phyloP scores from a whole-genome alignment of 2,888 invertebrate genomes.

The Scelioninae gen. 1 region DNA sequence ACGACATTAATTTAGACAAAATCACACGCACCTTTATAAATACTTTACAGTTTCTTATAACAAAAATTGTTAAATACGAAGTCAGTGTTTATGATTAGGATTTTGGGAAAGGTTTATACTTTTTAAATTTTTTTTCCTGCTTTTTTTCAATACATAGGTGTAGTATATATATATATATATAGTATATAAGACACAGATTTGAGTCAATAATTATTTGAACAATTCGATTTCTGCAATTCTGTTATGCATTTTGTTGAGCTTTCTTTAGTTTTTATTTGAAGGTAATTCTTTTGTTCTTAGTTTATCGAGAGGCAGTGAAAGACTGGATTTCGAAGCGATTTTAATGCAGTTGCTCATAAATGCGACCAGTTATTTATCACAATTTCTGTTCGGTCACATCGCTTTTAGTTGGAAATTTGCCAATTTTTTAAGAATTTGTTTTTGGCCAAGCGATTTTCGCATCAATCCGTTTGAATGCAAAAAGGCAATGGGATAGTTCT shows the following conservation, averaged over 20 bases:
- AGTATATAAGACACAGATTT: conserved; percentile 61
- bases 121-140: conserved; percentile 29
- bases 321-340: conserved; percentile 45
- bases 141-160: conserved; percentile 46
- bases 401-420: not conserved
- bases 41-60: conserved; percentile 37
- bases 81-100: conserved; percentile 28
- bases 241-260: conserved; percentile 33
- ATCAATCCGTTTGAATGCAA: conserved; percentile 97
- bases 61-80: conserved; percentile 22
- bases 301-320: conserved; percentile 58
- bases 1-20: conserved; percentile 32
- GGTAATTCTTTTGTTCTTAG: conserved; percentile 22
- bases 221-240: conserved; percentile 51
- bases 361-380: conserved; percentile 33
- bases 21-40: conserved; percentile 7
- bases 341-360: conserved; percentile 19
- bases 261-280: too few species aligned
- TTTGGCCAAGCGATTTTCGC: conserved; percentile 99
- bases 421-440: conserved; percentile 80
- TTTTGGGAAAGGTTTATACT: conserved; percentile 37
- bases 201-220: conserved; percentile 50
- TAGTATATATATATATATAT: conserved; percentile 35
- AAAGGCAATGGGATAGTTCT: conserved; percentile 94
- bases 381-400: too few species aligned